These are phyloP conservation scores for Athetis lepigone DNA, from an alignment of 2,888 invertebrate genomes.

Conservation along the genomic window DNA sequence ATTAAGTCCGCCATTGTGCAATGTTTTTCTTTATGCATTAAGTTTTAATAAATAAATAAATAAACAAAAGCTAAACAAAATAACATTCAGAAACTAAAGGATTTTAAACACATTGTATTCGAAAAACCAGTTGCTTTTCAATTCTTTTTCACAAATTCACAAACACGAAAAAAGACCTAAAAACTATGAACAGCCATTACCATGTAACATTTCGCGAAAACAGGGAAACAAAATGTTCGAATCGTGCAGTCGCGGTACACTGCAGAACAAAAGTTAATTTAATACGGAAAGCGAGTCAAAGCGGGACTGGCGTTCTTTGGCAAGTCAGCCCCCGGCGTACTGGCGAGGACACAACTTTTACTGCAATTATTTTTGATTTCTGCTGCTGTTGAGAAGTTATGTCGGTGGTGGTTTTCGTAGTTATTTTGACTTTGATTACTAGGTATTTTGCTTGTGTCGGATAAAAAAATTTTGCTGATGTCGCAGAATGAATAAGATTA, in stretches of 20 bases:
- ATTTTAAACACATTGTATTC: conserved; percentile 19
- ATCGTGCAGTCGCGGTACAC: conserved; percentile 54
- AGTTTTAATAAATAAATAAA: too few species aligned
- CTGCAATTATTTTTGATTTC: conserved; percentile 38
- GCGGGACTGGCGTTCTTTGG: conserved; percentile 60
- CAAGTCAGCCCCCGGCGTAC: conserved; percentile 53
- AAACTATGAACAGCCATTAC: conserved; percentile 32
- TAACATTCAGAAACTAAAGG: background rate
- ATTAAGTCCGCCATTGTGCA: too few species aligned
- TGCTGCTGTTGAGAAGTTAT: conserved; percentile 20
- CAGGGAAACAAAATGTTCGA: conserved; percentile 29
- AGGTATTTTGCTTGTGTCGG: too few species aligned
- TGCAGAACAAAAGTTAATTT: conserved; percentile 67
- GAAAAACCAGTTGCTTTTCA: conserved; percentile 8
- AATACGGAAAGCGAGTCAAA: conserved; percentile 64
- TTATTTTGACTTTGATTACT: conserved; percentile 2
- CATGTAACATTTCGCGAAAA: conserved; percentile 51
- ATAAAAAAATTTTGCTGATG: too few species aligned
- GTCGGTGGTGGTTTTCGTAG: conserved; percentile 12
- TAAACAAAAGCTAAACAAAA: too few species aligned
- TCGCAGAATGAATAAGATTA: too few species aligned
- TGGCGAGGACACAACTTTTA: conserved; percentile 37
- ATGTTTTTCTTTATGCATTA: too few species aligned
- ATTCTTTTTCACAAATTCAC: conserved; percentile 27
- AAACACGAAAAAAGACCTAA: conserved; percentile 26